Evolutionary conservation across 1,140 invertebrate species (phyloP).

Genomic region (Penaeus chinensis): DNA sequence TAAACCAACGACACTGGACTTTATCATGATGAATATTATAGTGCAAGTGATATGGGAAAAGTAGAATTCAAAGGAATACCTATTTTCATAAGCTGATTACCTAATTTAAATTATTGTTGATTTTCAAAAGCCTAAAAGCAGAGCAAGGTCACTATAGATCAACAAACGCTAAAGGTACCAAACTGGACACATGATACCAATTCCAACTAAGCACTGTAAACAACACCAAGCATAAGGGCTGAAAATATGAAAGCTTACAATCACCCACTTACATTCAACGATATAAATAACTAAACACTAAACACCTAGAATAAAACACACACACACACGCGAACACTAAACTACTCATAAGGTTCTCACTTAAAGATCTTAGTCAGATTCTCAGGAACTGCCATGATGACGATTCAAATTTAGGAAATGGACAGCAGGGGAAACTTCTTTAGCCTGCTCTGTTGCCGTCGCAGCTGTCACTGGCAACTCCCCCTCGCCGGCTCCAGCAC

Average conservation of each 20-base stretch:
- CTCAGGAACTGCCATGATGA: slow-evolving; percentile 27
- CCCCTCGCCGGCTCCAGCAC: background rate
- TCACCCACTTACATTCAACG: background rate
- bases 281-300: background rate
- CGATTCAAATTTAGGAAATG: background rate
- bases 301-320: too few relatives aligned
- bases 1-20: too few relatives aligned
- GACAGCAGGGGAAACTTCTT: background rate
- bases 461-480: too few relatives aligned
- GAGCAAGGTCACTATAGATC: background rate
- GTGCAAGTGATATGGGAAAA: too few relatives aligned
- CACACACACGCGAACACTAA: background rate
- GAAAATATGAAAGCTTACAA: background rate
- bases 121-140: background rate
- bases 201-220: background rate
- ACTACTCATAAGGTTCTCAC: background rate
- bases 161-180: background rate
- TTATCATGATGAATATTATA: too few relatives aligned
- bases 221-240: background rate
- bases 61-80: too few relatives aligned
- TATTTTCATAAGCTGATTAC: too few relatives aligned
- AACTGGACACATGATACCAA: background rate
- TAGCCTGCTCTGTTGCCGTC: too few relatives aligned
- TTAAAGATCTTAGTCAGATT: slow-evolving; percentile 40
- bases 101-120: too few relatives aligned